These are phyloP conservation scores for Hypena proboscidalis DNA, from an alignment of 2,888 invertebrate species.

Conservation along the genomic window DNA sequence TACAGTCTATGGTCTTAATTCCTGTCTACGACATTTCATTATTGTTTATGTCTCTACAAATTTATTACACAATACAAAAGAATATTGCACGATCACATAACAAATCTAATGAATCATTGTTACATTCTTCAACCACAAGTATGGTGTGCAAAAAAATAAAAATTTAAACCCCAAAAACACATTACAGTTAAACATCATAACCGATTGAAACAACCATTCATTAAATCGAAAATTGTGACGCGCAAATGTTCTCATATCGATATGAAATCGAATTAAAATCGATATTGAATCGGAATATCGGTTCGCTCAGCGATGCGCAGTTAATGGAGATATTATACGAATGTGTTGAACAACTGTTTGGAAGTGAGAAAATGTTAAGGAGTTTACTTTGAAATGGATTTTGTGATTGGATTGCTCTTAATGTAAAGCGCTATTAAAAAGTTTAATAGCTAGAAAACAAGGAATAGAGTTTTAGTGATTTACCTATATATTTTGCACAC, in stretches of 20 bases:
- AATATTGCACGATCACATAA: too few relatives aligned
- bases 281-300: conserved; percentile 59
- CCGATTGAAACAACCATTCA: conserved; percentile 50
- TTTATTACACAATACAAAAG: too few relatives aligned
- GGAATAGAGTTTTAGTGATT: too few relatives aligned
- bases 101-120: too few relatives aligned
- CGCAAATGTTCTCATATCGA: conserved; percentile 58
- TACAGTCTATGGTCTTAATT: too few relatives aligned
- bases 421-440: too few relatives aligned
- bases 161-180: conserved; percentile 30
- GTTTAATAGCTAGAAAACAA: too few relatives aligned
- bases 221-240: conserved; percentile 45
- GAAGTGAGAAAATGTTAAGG: conserved; percentile 32
- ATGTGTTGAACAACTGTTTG: conserved; percentile 62
- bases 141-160: conserved; percentile 26
- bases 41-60: too few relatives aligned
- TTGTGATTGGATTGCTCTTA: conserved; percentile 32
- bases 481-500: too few relatives aligned
- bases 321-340: conserved; percentile 64
- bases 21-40: too few relatives aligned
- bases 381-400: conserved; percentile 19
- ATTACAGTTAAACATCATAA: conserved; percentile 40
- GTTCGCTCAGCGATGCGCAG: conserved; percentile 55
- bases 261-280: conserved; percentile 73
- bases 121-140: background rate